Evolutionary conservation across 1,140 invertebrate genomes (phyloP).

Genomic region (Drosophila guanche): DNA sequence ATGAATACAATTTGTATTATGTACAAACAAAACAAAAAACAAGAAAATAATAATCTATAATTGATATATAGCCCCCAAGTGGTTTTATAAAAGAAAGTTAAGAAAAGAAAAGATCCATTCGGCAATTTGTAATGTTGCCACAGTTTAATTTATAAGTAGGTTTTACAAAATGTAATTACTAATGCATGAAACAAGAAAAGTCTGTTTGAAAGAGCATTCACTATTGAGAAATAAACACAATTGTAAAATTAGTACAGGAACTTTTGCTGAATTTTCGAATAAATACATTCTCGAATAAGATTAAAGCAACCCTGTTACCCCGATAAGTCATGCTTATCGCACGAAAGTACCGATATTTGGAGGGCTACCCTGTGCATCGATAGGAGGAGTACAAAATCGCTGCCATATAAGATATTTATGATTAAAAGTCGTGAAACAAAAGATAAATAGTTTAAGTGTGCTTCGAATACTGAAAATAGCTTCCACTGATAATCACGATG

Average conservation of each 20-base stretch:
- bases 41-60: conserved; percentile 37
- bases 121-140: conserved; percentile 59
- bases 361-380: too few species aligned
- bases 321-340: too few species aligned
- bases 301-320: background rate
- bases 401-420: too few species aligned
- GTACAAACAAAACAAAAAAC: conserved; percentile 57
- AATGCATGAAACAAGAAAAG: conserved; percentile 55
- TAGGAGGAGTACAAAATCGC: too few species aligned
- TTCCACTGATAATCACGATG: too few species aligned
- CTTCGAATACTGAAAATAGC: too few species aligned
- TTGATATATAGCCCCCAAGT: conserved; percentile 39
- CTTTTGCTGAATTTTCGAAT: background rate
- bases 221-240: conserved; percentile 67
- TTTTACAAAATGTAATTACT: conserved; percentile 78
- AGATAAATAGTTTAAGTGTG: too few species aligned
- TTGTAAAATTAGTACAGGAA: conserved; percentile 55
- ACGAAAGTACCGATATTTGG: too few species aligned
- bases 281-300: background rate
- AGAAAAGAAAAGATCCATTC: conserved; percentile 44
- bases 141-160: conserved; percentile 80
- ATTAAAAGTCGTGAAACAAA: too few species aligned
- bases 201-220: conserved; percentile 59
- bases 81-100: conserved; percentile 49
- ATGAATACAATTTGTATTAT: conserved; percentile 73